Evolutionary conservation across 2,797 vertebrate genomes (phyloP).

Genomic region (Rousettus madagascariensis): DNA sequence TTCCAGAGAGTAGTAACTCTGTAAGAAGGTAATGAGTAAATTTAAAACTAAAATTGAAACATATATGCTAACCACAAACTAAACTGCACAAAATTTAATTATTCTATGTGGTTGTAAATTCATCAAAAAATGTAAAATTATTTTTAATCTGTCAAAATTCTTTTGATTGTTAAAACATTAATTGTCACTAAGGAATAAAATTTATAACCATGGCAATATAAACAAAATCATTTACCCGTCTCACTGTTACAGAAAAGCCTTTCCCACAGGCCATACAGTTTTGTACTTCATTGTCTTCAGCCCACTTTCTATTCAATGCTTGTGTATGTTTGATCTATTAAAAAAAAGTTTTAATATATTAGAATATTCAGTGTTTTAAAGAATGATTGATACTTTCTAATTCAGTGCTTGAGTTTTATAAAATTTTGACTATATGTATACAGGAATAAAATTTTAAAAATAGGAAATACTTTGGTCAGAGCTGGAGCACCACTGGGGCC

Average conservation of each 20-base stretch:
- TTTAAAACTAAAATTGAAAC: slow-evolving; percentile 15
- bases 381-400: slow-evolving; percentile 8
- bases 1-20: not conserved
- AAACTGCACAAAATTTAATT: not conserved
- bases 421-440: not conserved
- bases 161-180: not conserved
- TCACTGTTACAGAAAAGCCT: slow-evolving; percentile 94
- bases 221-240: slow-evolving; percentile 88
- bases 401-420: not conserved
- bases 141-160: not conserved
- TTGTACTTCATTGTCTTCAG: slow-evolving; percentile 97
- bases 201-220: not conserved
- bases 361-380: not conserved
- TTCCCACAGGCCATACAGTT: slow-evolving; percentile 99
- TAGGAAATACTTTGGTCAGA: not conserved
- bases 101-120: not conserved
- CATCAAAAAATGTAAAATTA: not conserved
- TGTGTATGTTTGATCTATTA: slow-evolving; percentile 96
- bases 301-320: slow-evolving; percentile 96
- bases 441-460: slow-evolving; percentile 18
- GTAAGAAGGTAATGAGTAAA: not conserved
- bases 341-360: not conserved
- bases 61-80: not conserved
- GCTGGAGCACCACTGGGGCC: too few relatives aligned
- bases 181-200: not conserved